phyloP scores from a whole-genome alignment of 2,888 invertebrate species.

The Coenonympha glycerion region DNA sequence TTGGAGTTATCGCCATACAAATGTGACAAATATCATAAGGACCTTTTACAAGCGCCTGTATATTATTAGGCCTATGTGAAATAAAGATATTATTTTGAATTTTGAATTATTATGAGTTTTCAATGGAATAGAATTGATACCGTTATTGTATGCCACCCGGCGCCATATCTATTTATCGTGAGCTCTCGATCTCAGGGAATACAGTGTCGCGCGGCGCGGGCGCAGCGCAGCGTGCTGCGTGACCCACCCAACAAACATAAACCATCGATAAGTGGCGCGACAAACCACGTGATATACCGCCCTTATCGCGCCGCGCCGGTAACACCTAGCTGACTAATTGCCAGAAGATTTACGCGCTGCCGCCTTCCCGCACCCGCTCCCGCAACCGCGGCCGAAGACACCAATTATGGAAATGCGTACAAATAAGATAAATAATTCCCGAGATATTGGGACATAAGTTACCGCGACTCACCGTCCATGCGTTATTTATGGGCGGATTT shows the following conservation, averaged over 20 bases:
- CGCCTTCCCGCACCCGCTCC: slow-evolving; percentile 2
- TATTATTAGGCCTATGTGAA: too few species aligned
- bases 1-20: too few species aligned
- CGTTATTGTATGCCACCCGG: too few species aligned
- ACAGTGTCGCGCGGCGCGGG: not conserved
- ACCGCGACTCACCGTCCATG: slow-evolving; percentile 10
- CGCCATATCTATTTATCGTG: too few species aligned
- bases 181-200: too few species aligned
- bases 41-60: too few species aligned
- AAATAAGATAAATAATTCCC: slow-evolving; percentile 27
- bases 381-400: slow-evolving; percentile 14
- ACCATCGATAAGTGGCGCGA: slow-evolving; percentile 32
- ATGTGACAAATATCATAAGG: too few species aligned
- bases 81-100: too few species aligned
- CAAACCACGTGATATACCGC: slow-evolving; percentile 34
- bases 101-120: too few species aligned
- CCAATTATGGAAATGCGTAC: slow-evolving; percentile 28
- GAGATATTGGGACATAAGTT: slow-evolving; percentile 19
- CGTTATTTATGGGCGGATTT: slow-evolving; percentile 18
- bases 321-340: slow-evolving; percentile 31
- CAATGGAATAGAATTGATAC: too few species aligned
- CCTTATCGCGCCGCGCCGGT: slow-evolving; percentile 24
- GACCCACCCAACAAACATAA: slow-evolving; percentile 25
- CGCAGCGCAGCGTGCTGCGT: not conserved
- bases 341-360: slow-evolving; percentile 21